A percentile compares a stretch with the other conserved stretches of the same genome.
phyloP scores from a whole-genome alignment of 2,113 vertebrate species.

The Heterochromis multidens region DNA sequence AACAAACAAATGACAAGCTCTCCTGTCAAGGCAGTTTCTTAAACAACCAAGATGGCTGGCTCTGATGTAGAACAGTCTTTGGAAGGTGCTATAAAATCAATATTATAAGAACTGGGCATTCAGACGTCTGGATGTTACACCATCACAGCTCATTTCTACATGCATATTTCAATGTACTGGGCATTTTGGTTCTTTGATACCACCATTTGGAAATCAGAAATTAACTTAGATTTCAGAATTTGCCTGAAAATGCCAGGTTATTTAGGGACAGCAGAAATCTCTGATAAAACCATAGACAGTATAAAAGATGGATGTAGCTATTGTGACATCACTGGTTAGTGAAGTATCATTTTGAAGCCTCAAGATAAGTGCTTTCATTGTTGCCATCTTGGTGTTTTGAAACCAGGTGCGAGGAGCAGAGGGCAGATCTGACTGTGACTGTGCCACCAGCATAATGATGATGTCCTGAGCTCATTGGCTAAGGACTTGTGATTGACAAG shows the following conservation, averaged over 20 bases:
- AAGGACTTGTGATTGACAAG: neutral
- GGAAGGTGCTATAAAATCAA: neutral
- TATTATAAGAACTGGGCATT: neutral
- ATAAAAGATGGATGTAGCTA: neutral
- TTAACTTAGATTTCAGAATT: neutral
- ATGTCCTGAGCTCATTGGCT: neutral
- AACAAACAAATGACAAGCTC: too few species aligned
- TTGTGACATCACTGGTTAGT: accelerated
- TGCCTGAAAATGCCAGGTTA: neutral
- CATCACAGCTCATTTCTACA: too few species aligned
- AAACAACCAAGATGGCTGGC: neutral
- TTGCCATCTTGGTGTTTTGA: neutral
- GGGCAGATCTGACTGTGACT: neutral
- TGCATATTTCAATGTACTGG: neutral
- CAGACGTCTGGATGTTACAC: neutral
- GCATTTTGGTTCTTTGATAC: neutral
- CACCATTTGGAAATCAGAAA: neutral
- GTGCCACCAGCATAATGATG: neutral
- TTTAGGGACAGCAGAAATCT: neutral
- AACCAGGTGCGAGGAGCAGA: neutral
- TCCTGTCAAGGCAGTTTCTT: too few species aligned
- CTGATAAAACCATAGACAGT: neutral
- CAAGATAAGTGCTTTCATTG: neutral
- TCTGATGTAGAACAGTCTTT: neutral
- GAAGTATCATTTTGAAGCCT: neutral